phyloP scores from a whole-genome alignment of 1,140 invertebrate genomes.

The Drosophila orena region DNA sequence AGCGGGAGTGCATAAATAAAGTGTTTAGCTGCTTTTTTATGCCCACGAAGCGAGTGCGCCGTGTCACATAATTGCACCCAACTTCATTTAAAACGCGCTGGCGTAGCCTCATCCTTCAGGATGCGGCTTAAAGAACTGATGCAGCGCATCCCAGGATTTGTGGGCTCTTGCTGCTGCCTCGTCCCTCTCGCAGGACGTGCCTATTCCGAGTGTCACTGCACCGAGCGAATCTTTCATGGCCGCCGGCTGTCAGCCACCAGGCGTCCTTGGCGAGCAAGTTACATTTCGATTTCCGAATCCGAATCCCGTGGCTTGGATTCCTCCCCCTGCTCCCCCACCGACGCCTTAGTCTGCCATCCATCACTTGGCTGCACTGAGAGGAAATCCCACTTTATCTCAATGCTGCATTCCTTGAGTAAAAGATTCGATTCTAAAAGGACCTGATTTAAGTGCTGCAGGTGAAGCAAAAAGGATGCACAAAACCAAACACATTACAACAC shows the following conservation, averaged over 20 bases:
- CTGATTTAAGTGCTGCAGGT: too few species aligned
- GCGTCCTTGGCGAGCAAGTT: conserved; percentile 64
- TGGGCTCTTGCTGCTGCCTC: conserved; percentile 3
- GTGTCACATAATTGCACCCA: conserved; percentile 66
- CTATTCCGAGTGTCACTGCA: conserved; percentile 42
- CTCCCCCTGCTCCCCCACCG: background rate
- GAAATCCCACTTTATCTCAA: background rate
- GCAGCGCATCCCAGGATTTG: conserved; percentile 20
- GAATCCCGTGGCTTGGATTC: conserved; percentile 32
- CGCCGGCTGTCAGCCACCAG: conserved; percentile 63
- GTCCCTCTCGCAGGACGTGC: conserved; percentile 2
- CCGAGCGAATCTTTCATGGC: conserved; percentile 38
- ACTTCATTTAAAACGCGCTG: conserved; percentile 24
- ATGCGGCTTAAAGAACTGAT: conserved; percentile 23
- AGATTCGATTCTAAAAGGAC: too few species aligned
- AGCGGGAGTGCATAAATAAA: conserved; percentile 70
- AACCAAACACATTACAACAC: too few species aligned
- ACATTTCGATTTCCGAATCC: conserved; percentile 76
- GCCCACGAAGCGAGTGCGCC: conserved; percentile 38
- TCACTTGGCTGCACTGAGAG: conserved; percentile 3
- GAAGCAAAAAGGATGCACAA: too few species aligned
- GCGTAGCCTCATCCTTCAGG: conserved; percentile 10
- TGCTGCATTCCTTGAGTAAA: too few species aligned
- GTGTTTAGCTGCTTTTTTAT: conserved; percentile 75
- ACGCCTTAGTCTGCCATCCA: background rate